phyloP scores from a whole-genome alignment of 2,113 vertebrate species.

The Phalacrocorax carbo region DNA sequence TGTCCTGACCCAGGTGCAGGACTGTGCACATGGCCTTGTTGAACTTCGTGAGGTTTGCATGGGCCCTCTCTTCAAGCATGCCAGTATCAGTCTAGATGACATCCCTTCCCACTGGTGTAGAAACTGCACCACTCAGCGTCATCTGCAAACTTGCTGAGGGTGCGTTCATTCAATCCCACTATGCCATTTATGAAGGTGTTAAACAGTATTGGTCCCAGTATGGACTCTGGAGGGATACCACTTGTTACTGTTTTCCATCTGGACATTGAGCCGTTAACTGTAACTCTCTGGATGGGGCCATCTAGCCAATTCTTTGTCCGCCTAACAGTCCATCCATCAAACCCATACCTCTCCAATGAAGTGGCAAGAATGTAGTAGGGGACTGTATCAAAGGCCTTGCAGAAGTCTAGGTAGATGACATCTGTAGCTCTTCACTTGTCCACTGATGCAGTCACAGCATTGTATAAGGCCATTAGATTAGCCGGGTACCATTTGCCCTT shows the following conservation, averaged over 20 bases:
- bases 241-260: not conserved
- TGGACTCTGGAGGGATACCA: not conserved
- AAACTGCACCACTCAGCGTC: not conserved
- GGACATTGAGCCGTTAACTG: not conserved
- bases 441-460: not conserved
- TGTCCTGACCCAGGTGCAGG: not conserved
- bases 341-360: not conserved
- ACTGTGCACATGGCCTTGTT: not conserved
- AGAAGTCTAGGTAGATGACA: not conserved
- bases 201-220: not conserved
- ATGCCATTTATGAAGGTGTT: not conserved
- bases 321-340: not conserved
- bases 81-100: rapidly evolving
- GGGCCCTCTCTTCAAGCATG: not conserved
- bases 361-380: not conserved
- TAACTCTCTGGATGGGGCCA: not conserved
- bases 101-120: not conserved
- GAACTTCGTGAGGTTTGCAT: not conserved
- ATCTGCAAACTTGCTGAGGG: not conserved
- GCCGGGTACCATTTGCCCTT: not conserved
- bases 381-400: not conserved
- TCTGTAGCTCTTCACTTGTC: not conserved
- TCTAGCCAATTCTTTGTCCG: not conserved
- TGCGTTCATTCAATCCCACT: not conserved
- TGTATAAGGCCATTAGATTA: not conserved